phyloP scores from a whole-genome alignment of 2,888 invertebrate genomes.

The Eumerus sabulonum region DNA sequence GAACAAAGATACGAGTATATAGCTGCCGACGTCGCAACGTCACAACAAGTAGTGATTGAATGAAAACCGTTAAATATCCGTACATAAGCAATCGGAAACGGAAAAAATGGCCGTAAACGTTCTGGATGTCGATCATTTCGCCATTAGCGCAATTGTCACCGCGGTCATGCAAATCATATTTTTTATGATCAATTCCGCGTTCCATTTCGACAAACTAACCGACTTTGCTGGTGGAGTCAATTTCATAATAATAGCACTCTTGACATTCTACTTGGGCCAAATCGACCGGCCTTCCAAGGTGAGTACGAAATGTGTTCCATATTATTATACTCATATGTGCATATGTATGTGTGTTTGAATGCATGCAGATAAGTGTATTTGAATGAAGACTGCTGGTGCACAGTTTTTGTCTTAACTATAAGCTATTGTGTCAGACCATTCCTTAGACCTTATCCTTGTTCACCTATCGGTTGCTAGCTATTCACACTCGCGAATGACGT shows the following conservation, averaged over 20 bases:
- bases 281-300: conserved; percentile 84
- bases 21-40: not conserved
- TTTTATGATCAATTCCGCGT: conserved; percentile 91
- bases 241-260: conserved; percentile 92
- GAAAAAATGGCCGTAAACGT: conserved; percentile 79
- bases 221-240: conserved; percentile 97
- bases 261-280: conserved; percentile 93
- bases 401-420: not conserved
- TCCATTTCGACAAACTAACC: conserved; percentile 93
- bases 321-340: conserved; percentile 18
- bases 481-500: too few relatives aligned
- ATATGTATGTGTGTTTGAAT: conserved; percentile 1
- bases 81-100: conserved; percentile 16
- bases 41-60: conserved; percentile 33
- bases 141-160: conserved; percentile 91
- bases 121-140: conserved; percentile 91
- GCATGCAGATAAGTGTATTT: too few relatives aligned
- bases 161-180: conserved; percentile 92
- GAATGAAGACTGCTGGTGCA: too few relatives aligned
- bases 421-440: not conserved
- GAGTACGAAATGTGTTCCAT: conserved; percentile 70
- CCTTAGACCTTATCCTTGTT: too few relatives aligned
- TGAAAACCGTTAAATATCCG: conserved; percentile 46
- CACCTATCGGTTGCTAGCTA: too few relatives aligned
- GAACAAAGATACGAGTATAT: too few relatives aligned